Base-by-base conservation (phyloP, 2,113 vertebrate genomes). In the Chionodraco myersi region DNA sequence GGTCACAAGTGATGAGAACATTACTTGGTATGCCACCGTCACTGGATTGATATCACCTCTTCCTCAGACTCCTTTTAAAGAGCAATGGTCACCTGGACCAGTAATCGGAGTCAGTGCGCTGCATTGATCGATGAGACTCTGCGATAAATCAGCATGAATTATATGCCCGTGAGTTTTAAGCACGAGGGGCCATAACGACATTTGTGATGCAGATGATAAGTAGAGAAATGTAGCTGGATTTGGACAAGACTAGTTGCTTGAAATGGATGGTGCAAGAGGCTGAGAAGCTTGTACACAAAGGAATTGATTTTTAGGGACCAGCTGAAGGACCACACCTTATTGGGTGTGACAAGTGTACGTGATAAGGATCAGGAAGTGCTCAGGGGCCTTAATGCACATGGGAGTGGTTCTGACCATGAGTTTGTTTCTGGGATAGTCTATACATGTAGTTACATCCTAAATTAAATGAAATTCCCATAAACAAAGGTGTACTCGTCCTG, bases 261-360 rank as follows among this genome's bases (percentile, higher is more conserved):
- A 26, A 72, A 53, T 58, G 57, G 16, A 59, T 64, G 57, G 30
- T 10, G 10, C 11, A 18, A 12, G 62, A 52, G 63, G 54, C 64
- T 21, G 21, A 49, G 7, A 26, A 36, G 59, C 34, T 75, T 59
- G 6, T 36, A 57, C 59, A 86, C 75, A 85, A 77, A 85, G 75
- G 64, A 58, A 87, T 77, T 77, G 84, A 91, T 90, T 79, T 78
- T 77, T 47, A 30, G 69, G 57, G 30, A 49, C 6, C 6, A n/a
- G 59, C 68, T 73, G 65, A 85, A 80, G 68, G 86, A 69, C 84
- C 88, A 85, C 84, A 88, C 86, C 85, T 90, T 85, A 88, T 68
- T 80, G 76, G 79, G 88, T 61, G 81, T 71, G 81, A 82, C 80
- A 81, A 45, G 73, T 51, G 67, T 71, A 57, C 78, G 18, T 16